phyloP scores from a whole-genome alignment of 2,113 vertebrate genomes.

The Potamarius usumacintae region DNA sequence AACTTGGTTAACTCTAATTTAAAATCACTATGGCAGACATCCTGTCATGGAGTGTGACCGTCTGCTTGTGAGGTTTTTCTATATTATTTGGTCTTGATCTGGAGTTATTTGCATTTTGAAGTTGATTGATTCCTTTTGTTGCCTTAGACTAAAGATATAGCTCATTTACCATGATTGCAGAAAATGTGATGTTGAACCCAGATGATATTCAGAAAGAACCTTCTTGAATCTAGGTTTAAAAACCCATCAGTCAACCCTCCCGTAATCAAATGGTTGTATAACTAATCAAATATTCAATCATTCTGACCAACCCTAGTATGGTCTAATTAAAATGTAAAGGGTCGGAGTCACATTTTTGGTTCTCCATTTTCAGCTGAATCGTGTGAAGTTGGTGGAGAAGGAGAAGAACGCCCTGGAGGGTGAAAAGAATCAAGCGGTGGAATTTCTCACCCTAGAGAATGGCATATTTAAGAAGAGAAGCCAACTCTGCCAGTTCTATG shows the following conservation, averaged over 20 bases:
- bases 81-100: background rate
- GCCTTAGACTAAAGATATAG: background rate
- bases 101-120: background rate
- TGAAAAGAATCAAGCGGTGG: constrained; percentile 90
- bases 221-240: background rate
- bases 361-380: constrained; percentile 80
- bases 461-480: constrained; percentile 88
- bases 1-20: background rate
- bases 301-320: background rate
- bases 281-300: background rate
- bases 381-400: constrained; percentile 95
- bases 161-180: background rate
- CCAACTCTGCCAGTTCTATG: constrained; percentile 85
- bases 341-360: background rate
- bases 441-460: constrained; percentile 91
- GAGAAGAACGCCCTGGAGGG: constrained; percentile 93
- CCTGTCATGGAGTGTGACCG: background rate
- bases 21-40: background rate
- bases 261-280: background rate
- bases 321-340: background rate
- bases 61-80: background rate
- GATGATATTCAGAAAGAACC: background rate
- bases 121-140: background rate
- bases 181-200: background rate
- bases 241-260: background rate